These are phyloP conservation scores for Rhinogobio ventralis DNA, from an alignment of 2,797 vertebrate genomes.

Conservation along the genomic window DNA sequence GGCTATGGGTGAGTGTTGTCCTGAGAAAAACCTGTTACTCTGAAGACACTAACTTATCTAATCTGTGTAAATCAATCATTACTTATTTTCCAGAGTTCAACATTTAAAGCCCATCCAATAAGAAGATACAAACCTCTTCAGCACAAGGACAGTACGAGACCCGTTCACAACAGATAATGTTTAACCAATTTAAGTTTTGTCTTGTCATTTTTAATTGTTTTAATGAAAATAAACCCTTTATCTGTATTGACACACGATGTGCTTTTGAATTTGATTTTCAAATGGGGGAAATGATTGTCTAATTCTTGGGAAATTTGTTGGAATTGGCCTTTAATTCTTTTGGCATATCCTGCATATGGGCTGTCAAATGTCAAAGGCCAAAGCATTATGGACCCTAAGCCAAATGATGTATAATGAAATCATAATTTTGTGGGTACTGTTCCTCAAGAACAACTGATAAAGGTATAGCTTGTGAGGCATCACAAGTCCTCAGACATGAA, in stretches of 20 bases:
- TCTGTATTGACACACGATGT: neutral
- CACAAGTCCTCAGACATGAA: neutral
- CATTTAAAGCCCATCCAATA: slow-evolving; percentile 24
- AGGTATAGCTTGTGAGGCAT: too few relatives aligned
- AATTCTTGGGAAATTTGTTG: neutral
- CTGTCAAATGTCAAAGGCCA: neutral
- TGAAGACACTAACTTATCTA: neutral
- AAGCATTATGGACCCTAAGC: slow-evolving; percentile 79
- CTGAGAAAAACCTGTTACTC: too few relatives aligned
- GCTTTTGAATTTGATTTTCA: neutral
- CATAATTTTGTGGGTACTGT: neutral
- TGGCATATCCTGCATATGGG: neutral
- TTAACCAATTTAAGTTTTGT: neutral
- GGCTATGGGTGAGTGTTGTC: neutral
- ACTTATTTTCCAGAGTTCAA: neutral
- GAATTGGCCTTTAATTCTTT: neutral
- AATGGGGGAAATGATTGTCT: neutral
- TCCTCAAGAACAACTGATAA: neutral
- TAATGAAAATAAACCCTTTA: neutral
- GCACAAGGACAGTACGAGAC: neutral
- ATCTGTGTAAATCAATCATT: neutral
- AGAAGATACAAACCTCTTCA: slow-evolving; percentile 39
- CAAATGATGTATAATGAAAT: neutral
- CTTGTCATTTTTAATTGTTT: neutral
- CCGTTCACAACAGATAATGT: neutral